Conservation (phyloP, 2,888 invertebrate species). For the Gonocerus acuteangulatus region DNA sequence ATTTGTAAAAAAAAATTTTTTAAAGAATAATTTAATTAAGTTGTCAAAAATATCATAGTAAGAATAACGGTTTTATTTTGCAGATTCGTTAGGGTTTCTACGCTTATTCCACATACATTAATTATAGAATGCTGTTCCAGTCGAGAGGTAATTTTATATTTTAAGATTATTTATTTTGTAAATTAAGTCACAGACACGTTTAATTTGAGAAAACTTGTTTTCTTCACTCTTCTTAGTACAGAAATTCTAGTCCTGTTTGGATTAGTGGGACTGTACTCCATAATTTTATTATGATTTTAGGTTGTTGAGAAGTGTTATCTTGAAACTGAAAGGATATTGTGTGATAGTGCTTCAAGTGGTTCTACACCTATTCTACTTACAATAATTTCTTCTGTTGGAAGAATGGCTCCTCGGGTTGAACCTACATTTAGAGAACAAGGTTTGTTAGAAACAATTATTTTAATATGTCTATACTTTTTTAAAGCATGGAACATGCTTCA, state of each 20-base stretch:
- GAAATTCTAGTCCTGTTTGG: too few relatives aligned
- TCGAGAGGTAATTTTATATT: constrained; percentile 43
- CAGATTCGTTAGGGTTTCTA: constrained; percentile 54
- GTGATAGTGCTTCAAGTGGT: constrained; percentile 44
- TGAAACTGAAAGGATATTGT: constrained; percentile 46
- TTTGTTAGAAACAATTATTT: too few relatives aligned
- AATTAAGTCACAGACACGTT: too few relatives aligned
- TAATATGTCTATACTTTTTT: too few relatives aligned
- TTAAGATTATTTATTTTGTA: background rate
- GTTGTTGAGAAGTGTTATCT: constrained; percentile 52
- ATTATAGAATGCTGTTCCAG: constrained; percentile 47
- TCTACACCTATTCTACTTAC: constrained; percentile 50
- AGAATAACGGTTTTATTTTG: constrained; percentile 32
- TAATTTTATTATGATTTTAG: constrained; percentile 40
- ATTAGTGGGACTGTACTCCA: too few relatives aligned
- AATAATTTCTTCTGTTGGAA: constrained; percentile 54
- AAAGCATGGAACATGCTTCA: too few relatives aligned
- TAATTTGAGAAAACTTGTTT: too few relatives aligned
- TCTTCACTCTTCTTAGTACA: too few relatives aligned
- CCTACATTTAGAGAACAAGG: constrained; percentile 45
- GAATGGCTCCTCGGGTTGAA: constrained; percentile 54
- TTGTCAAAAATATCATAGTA: background rate
- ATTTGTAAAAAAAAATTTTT: constrained; percentile 47
- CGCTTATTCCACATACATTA: constrained; percentile 55
- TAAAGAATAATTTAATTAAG: background rate